Base-by-base conservation (phyloP, 2,888 invertebrate genomes). In the Temnothorax unifasciatus region DNA sequence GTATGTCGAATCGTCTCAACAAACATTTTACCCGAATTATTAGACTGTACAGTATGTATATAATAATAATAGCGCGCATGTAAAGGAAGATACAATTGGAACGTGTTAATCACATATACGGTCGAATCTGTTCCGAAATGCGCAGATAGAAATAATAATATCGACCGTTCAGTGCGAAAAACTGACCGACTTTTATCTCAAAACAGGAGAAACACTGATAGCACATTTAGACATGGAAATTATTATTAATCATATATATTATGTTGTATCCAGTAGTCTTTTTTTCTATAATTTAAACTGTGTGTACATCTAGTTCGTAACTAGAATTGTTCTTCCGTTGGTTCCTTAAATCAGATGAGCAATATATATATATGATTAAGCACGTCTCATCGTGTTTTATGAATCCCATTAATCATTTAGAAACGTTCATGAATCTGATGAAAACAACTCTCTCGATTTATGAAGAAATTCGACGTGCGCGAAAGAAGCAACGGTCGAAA, bases 11-110 rank as follows among this genome's bases (percentile, higher is more conserved):
- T 29, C 29, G 13, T 34, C 44, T 75, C 63, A 34, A 50, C 15
- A 34, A 75, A 61, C 57, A 73, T 73, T 57, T 57, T 57, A 73
- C 5, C 57, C 11, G 47, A 75, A 34, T 61, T 75, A 63, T 63
- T 11, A 63, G 2, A 47, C 34, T 63, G 47, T 63, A 63, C 21
- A 75, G 13, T 66, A 18, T 47, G 25, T 21, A 21, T 71, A 6
- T 18, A 38, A n/a, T 50, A 25, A 54, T 34, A 71, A 52, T n/a
- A 57, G 18, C n/a, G 54, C 3, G 18, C 25, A 13, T 69, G 8
- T 18, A 74, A 74, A 75, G n/a, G 3, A 44, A 63, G 63, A 47
- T 44, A 52, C 9, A n/a, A n/a, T 29, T 59, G 29, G 44, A 74
- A 71, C 13, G 9, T 15, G 18, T 54, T 6, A 38, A 44, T 18